Evolutionary conservation across 2,113 vertebrate genomes (phyloP).

Genomic region (Cyanistes caeruleus): DNA sequence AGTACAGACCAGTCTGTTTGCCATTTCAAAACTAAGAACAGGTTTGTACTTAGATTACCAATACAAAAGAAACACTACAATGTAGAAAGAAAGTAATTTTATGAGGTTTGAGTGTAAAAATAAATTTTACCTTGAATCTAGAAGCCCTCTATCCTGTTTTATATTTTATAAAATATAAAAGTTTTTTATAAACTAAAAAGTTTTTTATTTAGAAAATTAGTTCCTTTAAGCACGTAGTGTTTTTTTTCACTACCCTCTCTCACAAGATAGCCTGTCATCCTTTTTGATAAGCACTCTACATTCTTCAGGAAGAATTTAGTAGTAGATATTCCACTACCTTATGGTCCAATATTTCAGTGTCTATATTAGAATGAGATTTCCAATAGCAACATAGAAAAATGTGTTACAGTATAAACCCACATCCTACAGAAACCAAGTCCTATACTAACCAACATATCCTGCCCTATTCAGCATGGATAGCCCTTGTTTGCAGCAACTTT

Average conservation of each 20-base stretch:
- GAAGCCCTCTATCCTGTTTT: neutral
- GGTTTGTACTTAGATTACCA: neutral
- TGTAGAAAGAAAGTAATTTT: neutral
- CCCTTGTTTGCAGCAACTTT: neutral
- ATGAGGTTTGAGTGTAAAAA: neutral
- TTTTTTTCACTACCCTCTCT: neutral
- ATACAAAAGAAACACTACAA: neutral
- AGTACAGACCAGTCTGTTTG: neutral
- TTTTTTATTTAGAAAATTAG: neutral
- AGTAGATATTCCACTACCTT: neutral
- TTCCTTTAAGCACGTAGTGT: neutral
- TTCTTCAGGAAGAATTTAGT: neutral
- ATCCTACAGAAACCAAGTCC: neutral
- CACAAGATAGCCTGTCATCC: too few relatives aligned
- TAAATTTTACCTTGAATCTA: neutral
- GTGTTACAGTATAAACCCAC: neutral
- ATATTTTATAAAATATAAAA: neutral
- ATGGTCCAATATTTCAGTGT: neutral
- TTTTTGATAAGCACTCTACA: neutral
- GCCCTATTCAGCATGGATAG: neutral
- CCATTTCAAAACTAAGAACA: neutral
- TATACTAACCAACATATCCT: neutral
- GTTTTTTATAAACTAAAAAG: too few relatives aligned
- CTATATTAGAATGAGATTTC: neutral
- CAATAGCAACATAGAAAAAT: neutral